Percentiles rank a stretch among this genome's conserved stretches.
phyloP scores from a whole-genome alignment of 2,113 vertebrate species.

The Puntigrus tetrazona region DNA sequence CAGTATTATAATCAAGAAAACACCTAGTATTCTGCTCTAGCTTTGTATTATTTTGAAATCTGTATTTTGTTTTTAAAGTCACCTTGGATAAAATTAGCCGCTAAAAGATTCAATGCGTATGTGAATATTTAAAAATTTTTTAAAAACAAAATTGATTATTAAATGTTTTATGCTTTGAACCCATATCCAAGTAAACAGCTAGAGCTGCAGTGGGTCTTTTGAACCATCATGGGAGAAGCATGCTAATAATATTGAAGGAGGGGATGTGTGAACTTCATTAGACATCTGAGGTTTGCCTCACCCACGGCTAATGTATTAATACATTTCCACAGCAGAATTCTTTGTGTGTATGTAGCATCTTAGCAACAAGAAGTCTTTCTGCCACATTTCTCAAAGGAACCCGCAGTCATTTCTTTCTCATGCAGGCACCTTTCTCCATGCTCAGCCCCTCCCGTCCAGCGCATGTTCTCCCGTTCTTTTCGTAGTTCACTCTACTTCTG shows the following conservation, averaged over 20 bases:
- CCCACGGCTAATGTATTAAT: not conserved
- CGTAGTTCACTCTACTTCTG: not conserved
- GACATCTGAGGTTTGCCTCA: constrained; percentile 1
- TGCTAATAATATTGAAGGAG: not conserved
- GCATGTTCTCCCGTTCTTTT: constrained; percentile 1
- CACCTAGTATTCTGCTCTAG: too few relatives aligned
- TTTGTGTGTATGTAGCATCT: not conserved
- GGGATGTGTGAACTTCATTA: not conserved
- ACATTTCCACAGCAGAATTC: not conserved
- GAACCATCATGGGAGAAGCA: not conserved
- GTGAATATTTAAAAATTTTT: not conserved
- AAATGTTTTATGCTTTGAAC: not conserved
- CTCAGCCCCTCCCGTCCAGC: not conserved
- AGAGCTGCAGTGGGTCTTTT: not conserved
- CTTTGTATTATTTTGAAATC: not conserved
- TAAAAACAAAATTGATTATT: not conserved
- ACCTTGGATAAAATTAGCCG: not conserved
- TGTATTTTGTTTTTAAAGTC: not conserved
- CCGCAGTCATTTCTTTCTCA: not conserved
- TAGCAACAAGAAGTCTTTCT: not conserved
- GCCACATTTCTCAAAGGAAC: constrained; percentile 6
- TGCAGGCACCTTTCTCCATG: not conserved
- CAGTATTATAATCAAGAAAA: too few relatives aligned
- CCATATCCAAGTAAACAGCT: not conserved
- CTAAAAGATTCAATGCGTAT: not conserved